Base-by-base conservation (phyloP, 2,113 vertebrate species). In the Hucho hucho region DNA sequence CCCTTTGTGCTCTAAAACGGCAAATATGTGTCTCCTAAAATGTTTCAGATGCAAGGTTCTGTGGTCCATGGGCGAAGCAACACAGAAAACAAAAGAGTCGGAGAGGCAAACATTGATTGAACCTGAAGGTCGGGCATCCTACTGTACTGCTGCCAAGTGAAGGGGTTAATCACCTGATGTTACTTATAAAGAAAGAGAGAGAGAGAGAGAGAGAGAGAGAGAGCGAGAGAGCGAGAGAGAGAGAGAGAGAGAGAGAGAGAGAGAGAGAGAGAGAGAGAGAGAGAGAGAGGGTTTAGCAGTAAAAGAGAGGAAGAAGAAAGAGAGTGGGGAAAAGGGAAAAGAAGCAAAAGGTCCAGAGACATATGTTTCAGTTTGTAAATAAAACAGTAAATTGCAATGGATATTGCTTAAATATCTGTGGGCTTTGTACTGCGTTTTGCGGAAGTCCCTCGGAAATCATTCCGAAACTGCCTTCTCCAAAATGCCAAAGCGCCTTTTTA, bases 341-440 rank as follows among this genome's bases (percentile, higher is more conserved):
- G 29, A 65, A 58, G 70, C 58, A 63, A 81, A 84, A 84, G 80
- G 82, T 84, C 85, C 73, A 46, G 74, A 77, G 87, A 90, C 90
- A 91, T 85, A 84, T 93, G 91, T 92, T 93, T 91, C 78, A 86
- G 89, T 91, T 93, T 91, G 88, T 91, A 91, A 91, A 92, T 92
- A 91, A 92, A 92, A 91, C 84, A 87, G 88, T 89, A 90, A 91
- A 91, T 92, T 90, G 87, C 86, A 84, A 86, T 90, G 90, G 85
- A 92, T 90, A 89, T 92, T 92, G 87, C 85, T 88, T 87, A 87
- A 92, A 90, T 91, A 91, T 92, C 90, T 92, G 87, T 83, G 86
- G 90, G 87, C 87, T 92, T 90, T 90, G 84, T 89, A 85, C 84
- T 87, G 81, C 81, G 66, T 83, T 89, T 88, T 84, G 88, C 88